Conservation (phyloP, 2,113 vertebrate species). For the Pantherophis guttatus region DNA sequence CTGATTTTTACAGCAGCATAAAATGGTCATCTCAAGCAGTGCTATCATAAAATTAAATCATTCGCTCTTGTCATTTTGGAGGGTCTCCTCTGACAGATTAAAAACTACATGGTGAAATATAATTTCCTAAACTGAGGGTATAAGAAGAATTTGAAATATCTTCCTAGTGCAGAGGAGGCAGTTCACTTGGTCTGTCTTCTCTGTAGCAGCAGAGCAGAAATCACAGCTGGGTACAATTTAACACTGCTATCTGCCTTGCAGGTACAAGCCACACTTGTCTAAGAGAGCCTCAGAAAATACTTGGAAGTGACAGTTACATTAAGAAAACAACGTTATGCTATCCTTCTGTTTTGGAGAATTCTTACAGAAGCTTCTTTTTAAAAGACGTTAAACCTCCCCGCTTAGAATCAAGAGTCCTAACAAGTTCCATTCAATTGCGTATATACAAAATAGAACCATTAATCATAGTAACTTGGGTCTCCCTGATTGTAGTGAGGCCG, state of each 20-base stretch:
- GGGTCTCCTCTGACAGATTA: conserved; percentile 56
- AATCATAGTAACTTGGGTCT: background rate
- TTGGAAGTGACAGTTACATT: conserved; percentile 34
- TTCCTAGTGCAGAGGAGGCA: conserved; percentile 32
- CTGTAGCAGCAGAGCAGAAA: conserved; percentile 42
- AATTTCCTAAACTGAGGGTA: conserved; percentile 64
- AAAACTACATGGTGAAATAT: conserved; percentile 62
- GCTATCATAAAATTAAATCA: conserved; percentile 69
- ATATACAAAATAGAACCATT: background rate
- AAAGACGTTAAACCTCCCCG: background rate
- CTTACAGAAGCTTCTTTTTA: conserved; percentile 29
- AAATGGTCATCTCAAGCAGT: conserved; percentile 58
- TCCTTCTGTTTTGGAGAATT: conserved; percentile 23
- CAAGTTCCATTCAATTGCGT: rapidly evolving
- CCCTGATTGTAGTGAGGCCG: background rate
- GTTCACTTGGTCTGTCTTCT: conserved; percentile 25
- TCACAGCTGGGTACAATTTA: conserved; percentile 48
- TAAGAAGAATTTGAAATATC: conserved; percentile 61
- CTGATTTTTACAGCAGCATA: conserved; percentile 58
- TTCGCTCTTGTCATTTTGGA: conserved; percentile 55
- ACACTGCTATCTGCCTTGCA: conserved; percentile 41
- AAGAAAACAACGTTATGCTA: conserved; percentile 49
- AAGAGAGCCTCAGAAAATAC: conserved; percentile 33
- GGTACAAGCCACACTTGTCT: conserved; percentile 45
- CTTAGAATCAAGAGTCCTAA: background rate